Conservation (phyloP, 2,797 vertebrate species). For the Microctenopoma steveboyesi region DNA sequence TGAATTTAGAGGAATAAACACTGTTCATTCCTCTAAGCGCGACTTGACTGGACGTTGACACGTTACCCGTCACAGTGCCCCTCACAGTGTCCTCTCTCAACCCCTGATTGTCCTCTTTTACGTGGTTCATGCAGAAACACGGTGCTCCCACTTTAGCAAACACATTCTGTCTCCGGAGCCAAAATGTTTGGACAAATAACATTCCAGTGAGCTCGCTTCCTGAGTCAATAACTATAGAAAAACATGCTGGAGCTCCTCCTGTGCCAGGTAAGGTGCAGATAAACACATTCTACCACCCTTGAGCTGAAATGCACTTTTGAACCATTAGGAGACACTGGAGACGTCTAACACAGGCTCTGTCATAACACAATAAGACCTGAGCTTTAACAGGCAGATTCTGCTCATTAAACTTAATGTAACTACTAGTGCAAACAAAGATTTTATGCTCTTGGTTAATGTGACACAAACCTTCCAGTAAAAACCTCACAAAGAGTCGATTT, state of each 20-base stretch:
- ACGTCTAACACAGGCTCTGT: background rate
- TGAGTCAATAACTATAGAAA: conserved; percentile 73
- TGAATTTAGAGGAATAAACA: conserved; percentile 14
- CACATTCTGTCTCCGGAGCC: conserved; percentile 48
- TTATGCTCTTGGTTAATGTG: conserved; percentile 3
- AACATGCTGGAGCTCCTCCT: conserved; percentile 54
- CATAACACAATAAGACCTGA: background rate
- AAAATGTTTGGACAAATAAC: conserved; percentile 76
- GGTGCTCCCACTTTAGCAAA: conserved; percentile 20
- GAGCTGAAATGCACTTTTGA: background rate
- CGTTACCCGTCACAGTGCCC: background rate
- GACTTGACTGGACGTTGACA: background rate
- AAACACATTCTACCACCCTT: conserved; percentile 3
- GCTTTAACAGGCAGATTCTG: background rate
- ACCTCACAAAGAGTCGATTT: background rate
- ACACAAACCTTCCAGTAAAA: background rate
- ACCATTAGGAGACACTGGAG: background rate
- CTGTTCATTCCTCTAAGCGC: background rate
- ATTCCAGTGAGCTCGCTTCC: conserved; percentile 73
- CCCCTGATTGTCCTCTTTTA: conserved; percentile 27
- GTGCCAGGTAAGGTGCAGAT: conserved; percentile 34
- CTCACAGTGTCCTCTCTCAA: background rate
- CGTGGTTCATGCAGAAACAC: conserved; percentile 36
- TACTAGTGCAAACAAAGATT: background rate
- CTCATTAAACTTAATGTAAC: background rate